A percentile compares a stretch with the other conserved stretches of the same genome.
Evolutionary conservation across 1,140 invertebrate species (phyloP).

Genomic region (Nixonia krombeini): DNA sequence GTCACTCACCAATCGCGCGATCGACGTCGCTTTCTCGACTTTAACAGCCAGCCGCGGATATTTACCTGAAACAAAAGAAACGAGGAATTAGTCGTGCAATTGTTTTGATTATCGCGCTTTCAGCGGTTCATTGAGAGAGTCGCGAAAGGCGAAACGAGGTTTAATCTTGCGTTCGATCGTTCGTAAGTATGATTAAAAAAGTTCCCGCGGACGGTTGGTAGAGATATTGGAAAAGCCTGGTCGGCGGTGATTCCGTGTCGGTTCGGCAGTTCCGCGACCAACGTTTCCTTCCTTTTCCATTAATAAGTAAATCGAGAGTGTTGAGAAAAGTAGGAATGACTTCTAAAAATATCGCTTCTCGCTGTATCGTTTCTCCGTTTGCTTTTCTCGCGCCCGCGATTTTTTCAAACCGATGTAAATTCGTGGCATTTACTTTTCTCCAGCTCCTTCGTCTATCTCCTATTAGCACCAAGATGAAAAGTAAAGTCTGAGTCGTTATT

Average conservation of each 20-base stretch:
- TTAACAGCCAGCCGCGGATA: not conserved
- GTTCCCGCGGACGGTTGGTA: not conserved
- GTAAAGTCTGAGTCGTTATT: conserved; percentile 44
- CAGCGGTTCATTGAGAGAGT: too few species aligned
- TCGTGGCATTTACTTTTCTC: conserved; percentile 36
- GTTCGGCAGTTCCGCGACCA: too few species aligned
- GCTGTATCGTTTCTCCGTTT: conserved; percentile 23
- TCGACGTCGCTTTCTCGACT: too few species aligned
- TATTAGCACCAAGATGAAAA: conserved; percentile 45
- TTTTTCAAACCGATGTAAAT: conserved; percentile 37
- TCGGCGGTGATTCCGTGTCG: too few species aligned
- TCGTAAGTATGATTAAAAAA: not conserved
- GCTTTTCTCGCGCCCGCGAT: conserved; percentile 9
- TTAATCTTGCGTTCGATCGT: not conserved
- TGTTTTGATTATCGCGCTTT: too few species aligned
- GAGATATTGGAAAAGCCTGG: conserved; percentile 1
- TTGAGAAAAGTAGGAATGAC: not conserved
- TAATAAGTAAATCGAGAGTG: too few species aligned
- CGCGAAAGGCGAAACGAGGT: not conserved
- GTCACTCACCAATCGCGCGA: not conserved
- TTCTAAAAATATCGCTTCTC: not conserved
- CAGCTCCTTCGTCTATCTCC: conserved; percentile 34
- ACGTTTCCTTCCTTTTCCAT: too few species aligned
- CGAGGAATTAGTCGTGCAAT: not conserved
- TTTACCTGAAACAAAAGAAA: conserved; percentile 19